Evolutionary conservation across 2,888 invertebrate genomes (phyloP), one percentile per base, ranked within the genome.

Genomic region (Caenorhabditis panamensis): DNA sequence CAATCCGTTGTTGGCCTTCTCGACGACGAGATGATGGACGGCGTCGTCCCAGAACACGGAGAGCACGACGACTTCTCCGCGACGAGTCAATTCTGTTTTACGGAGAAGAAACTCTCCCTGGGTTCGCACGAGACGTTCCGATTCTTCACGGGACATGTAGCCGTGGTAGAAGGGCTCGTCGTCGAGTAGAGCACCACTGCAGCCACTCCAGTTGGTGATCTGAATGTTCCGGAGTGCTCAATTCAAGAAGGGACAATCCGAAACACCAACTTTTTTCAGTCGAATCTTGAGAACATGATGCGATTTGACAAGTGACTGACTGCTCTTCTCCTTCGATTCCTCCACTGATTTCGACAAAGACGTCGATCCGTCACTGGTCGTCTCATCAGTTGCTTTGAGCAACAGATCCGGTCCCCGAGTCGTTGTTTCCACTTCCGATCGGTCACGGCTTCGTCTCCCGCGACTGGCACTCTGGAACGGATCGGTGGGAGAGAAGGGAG

Each of bases 91-190:
- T 20, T 85, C 84, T 1, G 82, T 82, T 37, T 82, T 84, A 4
- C 85, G 75, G 41, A 85, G 82, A n/a, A 86, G 80, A 28, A 84
- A 86, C 36, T 83, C 81, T 28, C 76, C 67, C 44, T 86, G 67
- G 11, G 72, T 54, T 4, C 66, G 61, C 11, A 86, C 44, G 3
- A 86, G 66, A 24, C 59, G 54, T 36, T 83, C 83, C 0, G 83
- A 54, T 44, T 84, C 86, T n/a, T 81, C 83, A 6, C 83, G 66
- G 9, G 82, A 73, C 84, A 86, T 84, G 68, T 82, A 86, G 9
- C 87, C 87, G 31, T 87, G 85, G 63, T 84, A 87, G 69, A 81
- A 87, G 16, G 82, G 78, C 56, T 87, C 86, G 66, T 87, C 86
- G 54, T 87, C 84, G 9, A 85, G 54, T 11, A 49, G 61, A 13